Base-by-base conservation (phyloP, 2,113 vertebrate species). In the Sisor rabdophorus region DNA sequence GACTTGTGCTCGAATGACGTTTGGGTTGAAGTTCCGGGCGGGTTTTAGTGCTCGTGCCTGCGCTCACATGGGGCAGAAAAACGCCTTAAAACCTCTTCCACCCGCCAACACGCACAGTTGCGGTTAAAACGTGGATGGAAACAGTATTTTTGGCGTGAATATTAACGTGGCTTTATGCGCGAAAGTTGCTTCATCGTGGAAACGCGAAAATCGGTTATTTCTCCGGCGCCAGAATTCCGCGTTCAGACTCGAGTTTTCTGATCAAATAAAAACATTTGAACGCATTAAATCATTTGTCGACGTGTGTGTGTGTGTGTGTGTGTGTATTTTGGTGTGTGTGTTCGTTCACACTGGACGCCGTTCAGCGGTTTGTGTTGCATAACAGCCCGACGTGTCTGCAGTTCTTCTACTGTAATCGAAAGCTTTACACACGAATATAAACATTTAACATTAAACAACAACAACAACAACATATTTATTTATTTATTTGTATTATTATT, bases 1-100 rank as follows among this genome's bases (percentile, higher is more conserved):
- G 88, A 87, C 86, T 90, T 84, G 79, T 87, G 83, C 80, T 89
- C 87, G 85, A 83, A 88, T 90, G 89, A 90, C 89, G 91, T 90
- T 85, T 87, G 87, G 83, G 86, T 88, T 52, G 65, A 92, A 93
- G 89, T 87, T 89, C 74, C 86, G 82, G 83, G 83, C 82, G 87
- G 32, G 19, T 69, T 68, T 69, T 52, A 7, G n/a, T 24, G 36
- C 61, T 22, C 7, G 11, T 40, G 19, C 1, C 11, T 40, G 19
- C 19, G 19, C 11, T 67, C 40, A 44, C 15, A 10, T 67, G 13
- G 40, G 61, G 32, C 53, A 53, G 30, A 11, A 76, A 71, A 76
- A 75, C 77, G 22, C 48, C 28, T 28, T 44, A 2, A 69, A 50
- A 55, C 26, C 44, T 22, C 0, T 19, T 52, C 1, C 20, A 24